These are phyloP conservation scores for Norana najaformis DNA, from an alignment of 2,888 invertebrate genomes.

Conservation along the genomic window DNA sequence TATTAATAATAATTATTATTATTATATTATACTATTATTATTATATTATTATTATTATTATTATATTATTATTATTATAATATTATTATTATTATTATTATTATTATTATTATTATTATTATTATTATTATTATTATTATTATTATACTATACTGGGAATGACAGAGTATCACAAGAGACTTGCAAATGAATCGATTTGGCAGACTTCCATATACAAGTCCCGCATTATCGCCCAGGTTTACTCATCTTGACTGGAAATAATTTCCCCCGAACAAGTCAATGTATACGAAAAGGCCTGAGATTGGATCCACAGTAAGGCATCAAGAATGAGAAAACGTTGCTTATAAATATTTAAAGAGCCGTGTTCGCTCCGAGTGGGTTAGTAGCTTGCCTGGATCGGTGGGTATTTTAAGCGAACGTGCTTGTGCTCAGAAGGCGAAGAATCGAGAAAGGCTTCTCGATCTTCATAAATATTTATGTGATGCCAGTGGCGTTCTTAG, in stretches of 20 bases:
- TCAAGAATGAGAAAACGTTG: not conserved
- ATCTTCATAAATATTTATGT: not conserved
- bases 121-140: too few relatives aligned
- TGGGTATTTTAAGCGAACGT: not conserved
- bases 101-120: too few relatives aligned
- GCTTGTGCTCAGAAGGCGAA: not conserved
- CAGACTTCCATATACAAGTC: not conserved
- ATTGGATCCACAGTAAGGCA: not conserved
- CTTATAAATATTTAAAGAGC: not conserved
- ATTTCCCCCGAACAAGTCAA: not conserved
- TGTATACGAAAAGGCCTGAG: too few relatives aligned
- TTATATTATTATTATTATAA: too few relatives aligned
- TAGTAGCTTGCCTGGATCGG: not conserved
- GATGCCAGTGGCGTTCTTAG: not conserved
- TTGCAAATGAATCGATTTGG: not conserved
- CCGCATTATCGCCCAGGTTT: not conserved
- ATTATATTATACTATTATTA: too few relatives aligned
- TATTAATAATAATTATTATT: too few relatives aligned
- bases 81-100: too few relatives aligned
- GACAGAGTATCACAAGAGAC: not conserved
- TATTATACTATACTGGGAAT: too few relatives aligned
- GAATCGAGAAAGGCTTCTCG: not conserved
- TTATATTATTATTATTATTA: too few relatives aligned
- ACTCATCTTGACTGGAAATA: not conserved
- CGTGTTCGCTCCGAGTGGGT: not conserved